A percentile compares a stretch with the other conserved stretches of the same genome.
These are phyloP conservation scores for Drosophila sturtevanti DNA, from an alignment of 1,140 invertebrate species.

Conservation along the genomic window DNA sequence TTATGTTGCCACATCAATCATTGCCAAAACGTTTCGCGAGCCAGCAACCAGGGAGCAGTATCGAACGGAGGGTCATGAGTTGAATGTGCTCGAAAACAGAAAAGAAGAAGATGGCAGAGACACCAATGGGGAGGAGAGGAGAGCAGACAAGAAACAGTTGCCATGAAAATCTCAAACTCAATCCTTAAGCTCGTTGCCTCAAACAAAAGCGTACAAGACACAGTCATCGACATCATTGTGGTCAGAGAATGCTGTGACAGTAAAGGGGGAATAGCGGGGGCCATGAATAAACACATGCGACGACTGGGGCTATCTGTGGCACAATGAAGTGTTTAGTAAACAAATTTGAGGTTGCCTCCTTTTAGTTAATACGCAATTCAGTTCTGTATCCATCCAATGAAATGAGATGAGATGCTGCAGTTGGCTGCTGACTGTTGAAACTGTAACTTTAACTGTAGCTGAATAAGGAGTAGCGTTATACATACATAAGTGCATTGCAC, in stretches of 20 bases:
- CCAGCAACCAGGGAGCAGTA: conserved; percentile 7
- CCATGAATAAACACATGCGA: not conserved
- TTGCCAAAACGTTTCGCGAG: conserved; percentile 62
- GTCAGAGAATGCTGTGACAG: conserved; percentile 40
- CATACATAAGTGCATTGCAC: conserved; percentile 78
- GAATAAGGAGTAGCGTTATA: conserved; percentile 45
- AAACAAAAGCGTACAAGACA: conserved; percentile 36
- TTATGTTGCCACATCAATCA: conserved; percentile 72
- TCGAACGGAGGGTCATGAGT: conserved; percentile 24
- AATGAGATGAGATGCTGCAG: conserved; percentile 28
- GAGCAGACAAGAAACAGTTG: conserved; percentile 41
- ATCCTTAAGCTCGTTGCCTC: conserved; percentile 30
- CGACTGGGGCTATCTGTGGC: conserved; percentile 58
- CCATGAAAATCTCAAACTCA: conserved; percentile 35
- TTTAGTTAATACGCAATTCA: conserved; percentile 72
- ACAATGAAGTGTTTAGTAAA: conserved; percentile 81
- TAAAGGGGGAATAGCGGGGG: not conserved
- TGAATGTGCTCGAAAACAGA: conserved; percentile 57
- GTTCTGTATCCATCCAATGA: conserved; percentile 27
- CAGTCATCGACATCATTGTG: conserved; percentile 66
- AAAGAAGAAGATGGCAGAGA: conserved; percentile 12
- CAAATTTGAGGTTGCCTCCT: conserved; percentile 76
- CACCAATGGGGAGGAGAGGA: conserved; percentile 16
- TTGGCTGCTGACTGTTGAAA: not conserved
- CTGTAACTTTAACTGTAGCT: not conserved